Evolutionary conservation across 2,888 invertebrate genomes (phyloP), one percentile per base, ranked within the genome.

Genomic region (Amphipyra tragopoginis): DNA sequence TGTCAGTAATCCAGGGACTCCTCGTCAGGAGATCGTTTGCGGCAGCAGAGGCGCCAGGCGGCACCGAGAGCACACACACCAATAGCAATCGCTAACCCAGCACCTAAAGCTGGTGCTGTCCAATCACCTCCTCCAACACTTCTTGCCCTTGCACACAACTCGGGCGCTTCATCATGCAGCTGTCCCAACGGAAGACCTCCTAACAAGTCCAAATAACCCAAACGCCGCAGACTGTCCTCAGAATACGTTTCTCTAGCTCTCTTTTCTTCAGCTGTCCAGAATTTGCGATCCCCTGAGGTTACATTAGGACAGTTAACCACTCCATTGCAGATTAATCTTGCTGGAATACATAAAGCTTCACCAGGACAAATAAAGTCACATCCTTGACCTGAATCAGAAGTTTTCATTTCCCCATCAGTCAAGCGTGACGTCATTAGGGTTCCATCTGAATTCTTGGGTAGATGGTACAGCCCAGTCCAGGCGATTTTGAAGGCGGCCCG

Each of bases 321-420:
- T 5, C 98, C 98, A 85, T 98, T 98, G 89, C 98, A 98, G 1
- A 98, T 96, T 26, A 98, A 93, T 80, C 97, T 96, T 15, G 96
- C 96, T 5, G 98, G 98, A 84, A 98, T 98, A 86, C 98, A 98
- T 15, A 97, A 95, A 7, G 97, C 97, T 63, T 97, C 97, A 2
- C 98, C 98, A 0, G 98, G 98, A 89, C 98, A 98, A 61, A 97
- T 96, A 82, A 98, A 98, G 78, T 97, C 98, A 87, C 98, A 98
- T 26, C 96, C 96, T 43, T 93, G 91, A 15, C 87, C 88, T 0
- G 92, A 87, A 51, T 93, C 93, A 26, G 88, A 57, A 5, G 54
- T 77, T 57, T 91, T 90, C 6, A 85, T 83, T 38, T 93, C 94
- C 56, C 95, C 96, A 81, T 97, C 97, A 36, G 96, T 97, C 52